Evolutionary conservation across 2,113 vertebrate species (phyloP).

Genomic region (Microtus montanus): DNA sequence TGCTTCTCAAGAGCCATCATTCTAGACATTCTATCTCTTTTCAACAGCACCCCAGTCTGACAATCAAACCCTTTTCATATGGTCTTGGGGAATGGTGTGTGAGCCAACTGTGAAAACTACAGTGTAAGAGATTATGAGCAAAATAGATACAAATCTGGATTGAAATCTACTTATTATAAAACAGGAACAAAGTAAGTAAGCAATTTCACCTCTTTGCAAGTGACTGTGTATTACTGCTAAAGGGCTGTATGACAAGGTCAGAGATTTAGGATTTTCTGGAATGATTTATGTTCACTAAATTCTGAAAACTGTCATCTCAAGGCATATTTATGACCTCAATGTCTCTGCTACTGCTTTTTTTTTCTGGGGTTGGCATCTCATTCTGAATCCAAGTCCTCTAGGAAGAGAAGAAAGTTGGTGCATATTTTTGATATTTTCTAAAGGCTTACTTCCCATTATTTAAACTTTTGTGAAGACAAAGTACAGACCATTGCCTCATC

Average conservation of each 20-base stretch:
- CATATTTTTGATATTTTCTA: conserved; percentile 32
- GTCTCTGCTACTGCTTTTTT: conserved; percentile 34
- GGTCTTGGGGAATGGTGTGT: not conserved
- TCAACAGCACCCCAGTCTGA: not conserved
- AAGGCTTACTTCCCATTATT: not conserved
- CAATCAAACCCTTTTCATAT: not conserved
- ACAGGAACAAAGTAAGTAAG: not conserved
- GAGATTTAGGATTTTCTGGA: conserved; percentile 48
- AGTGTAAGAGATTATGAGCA: not conserved
- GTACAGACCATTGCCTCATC: not conserved
- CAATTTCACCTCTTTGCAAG: not conserved
- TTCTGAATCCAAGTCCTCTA: conserved; percentile 32
- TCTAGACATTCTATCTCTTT: not conserved
- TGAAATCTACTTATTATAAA: conserved; percentile 30
- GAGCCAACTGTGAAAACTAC: not conserved
- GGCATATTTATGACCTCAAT: conserved; percentile 60
- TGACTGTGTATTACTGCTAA: conserved; percentile 40
- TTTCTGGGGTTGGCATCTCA: not conserved
- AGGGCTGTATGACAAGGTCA: conserved; percentile 38
- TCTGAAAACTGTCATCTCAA: conserved; percentile 33
- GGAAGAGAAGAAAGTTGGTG: conserved; percentile 11
- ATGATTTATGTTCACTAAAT: conserved; percentile 66
- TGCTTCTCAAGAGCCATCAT: not conserved
- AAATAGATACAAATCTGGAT: conserved; percentile 25
- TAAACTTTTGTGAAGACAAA: conserved; percentile 18